Evolutionary conservation across 2,888 invertebrate species (phyloP), one percentile per base, ranked within the genome.

Genomic region (Ormyrus thymus): DNA sequence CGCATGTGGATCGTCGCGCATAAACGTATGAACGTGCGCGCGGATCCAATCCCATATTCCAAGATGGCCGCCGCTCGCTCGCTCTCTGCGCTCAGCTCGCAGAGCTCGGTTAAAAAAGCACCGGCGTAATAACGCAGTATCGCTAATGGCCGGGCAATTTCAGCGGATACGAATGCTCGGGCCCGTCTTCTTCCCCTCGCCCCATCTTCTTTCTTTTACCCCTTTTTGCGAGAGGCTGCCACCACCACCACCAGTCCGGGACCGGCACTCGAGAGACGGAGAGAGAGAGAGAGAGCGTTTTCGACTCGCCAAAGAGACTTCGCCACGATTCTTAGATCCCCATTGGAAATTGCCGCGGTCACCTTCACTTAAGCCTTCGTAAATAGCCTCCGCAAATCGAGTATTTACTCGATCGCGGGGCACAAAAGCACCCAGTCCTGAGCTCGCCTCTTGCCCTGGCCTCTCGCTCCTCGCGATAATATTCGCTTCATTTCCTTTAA

Each of bases 81-180:
- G 77, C 77, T 74, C 29, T 29, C 29, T 4, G 29, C 29, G 29
- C 61, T 8, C 73, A 29, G 29, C 29, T 29, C 29, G 29, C 3
- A 29, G 29, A 29, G 29, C 29, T 29, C 29, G 84, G 85, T 86
- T 83, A 84, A 86, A 87, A 86, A 86, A 89, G 88, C 86, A 89
- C 86, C 87, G 88, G 83, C 87, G 89, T 90, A 90, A 90, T 90
- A 89, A 89, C 89, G 89, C 87, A 88, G 89, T 89, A 90, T 89
- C 87, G 86, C 89, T 90, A 90, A 90, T 90, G 89, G 89, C 85
- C 85, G 89, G 86, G 89, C 89, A 90, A 90, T 90, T 90, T 90
- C 86, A 87, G 81, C 85, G 87, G 86, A 87, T 89, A 87, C 88
- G 86, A 89, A 86, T 86, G 86, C 85, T 83, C 84, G 83, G 81